Conservation (phyloP, 2,797 vertebrate species). For the Rhynchonycteris naso region DNA sequence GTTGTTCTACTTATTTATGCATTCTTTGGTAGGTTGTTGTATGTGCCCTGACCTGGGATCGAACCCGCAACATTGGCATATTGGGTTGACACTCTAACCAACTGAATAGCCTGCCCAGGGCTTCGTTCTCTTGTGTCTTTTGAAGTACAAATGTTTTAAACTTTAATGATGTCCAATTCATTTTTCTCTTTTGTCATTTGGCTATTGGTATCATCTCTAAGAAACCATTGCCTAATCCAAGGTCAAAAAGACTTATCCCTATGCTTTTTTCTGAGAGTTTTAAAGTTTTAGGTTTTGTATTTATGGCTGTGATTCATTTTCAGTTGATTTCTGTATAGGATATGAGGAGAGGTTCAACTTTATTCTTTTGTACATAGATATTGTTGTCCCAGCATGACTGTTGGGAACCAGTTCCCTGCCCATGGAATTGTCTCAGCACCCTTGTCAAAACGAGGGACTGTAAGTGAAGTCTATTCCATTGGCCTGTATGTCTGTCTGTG, state of each 20-base stretch:
- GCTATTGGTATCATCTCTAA: not conserved
- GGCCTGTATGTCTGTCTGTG: not conserved
- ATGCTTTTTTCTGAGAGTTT: not conserved
- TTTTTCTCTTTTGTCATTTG: not conserved
- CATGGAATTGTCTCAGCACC: not conserved
- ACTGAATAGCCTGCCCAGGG: not conserved
- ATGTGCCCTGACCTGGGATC: not conserved
- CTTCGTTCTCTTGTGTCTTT: not conserved
- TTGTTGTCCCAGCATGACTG: not conserved
- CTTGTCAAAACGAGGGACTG: not conserved
- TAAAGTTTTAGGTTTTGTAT: not conserved
- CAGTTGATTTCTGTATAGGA: not conserved
- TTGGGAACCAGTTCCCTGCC: not conserved
- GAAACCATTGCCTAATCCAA: conserved; percentile 4
- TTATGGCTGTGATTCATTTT: not conserved
- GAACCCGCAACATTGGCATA: not conserved
- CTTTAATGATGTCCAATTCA: not conserved
- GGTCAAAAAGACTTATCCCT: not conserved
- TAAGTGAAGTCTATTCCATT: not conserved
- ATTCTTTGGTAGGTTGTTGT: not conserved
- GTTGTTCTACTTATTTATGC: not conserved
- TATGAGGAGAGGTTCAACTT: not conserved
- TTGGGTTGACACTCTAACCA: not conserved
- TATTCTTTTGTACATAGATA: not conserved
- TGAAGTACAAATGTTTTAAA: not conserved